A percentile compares a stretch with the other conserved stretches of the same genome.
These are phyloP conservation scores for Rhegmatorhina hoffmannsi DNA, from an alignment of 2,113 vertebrate genomes.

Conservation along the genomic window DNA sequence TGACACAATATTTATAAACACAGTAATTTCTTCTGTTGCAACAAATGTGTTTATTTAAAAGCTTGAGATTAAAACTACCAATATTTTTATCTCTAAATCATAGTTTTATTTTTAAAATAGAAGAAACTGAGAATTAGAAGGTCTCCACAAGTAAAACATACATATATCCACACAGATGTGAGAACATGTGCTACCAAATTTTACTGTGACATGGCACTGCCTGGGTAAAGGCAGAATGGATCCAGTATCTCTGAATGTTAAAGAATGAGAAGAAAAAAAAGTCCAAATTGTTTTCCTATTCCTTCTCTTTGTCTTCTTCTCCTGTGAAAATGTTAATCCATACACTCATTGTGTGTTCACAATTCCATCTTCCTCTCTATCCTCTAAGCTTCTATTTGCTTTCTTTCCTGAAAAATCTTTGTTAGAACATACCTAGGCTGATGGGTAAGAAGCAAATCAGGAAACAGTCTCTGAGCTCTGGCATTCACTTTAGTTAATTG, in stretches of 20 bases:
- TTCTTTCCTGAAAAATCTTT: background rate
- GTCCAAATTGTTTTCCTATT: background rate
- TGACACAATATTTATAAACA: background rate
- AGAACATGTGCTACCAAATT: background rate
- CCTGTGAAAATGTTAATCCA: background rate
- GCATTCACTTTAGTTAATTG: slow-evolving; percentile 23
- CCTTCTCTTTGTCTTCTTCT: background rate
- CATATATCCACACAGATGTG: too few relatives aligned
- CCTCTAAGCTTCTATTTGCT: background rate
- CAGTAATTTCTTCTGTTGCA: background rate
- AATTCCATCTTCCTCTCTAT: background rate
- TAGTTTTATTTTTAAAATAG: background rate
- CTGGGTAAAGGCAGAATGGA: background rate
- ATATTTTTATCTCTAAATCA: background rate
- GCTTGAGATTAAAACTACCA: background rate
- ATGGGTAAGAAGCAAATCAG: background rate
- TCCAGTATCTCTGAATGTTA: background rate
- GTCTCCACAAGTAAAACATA: background rate
- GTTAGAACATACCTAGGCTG: background rate
- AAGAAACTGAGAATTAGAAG: background rate
- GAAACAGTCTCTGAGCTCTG: background rate
- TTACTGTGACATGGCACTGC: background rate
- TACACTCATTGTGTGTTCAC: background rate
- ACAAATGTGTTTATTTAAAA: background rate
- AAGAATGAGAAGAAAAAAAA: background rate